Conservation (phyloP, 2,113 vertebrate species). For the Ranitomeya imitator region DNA sequence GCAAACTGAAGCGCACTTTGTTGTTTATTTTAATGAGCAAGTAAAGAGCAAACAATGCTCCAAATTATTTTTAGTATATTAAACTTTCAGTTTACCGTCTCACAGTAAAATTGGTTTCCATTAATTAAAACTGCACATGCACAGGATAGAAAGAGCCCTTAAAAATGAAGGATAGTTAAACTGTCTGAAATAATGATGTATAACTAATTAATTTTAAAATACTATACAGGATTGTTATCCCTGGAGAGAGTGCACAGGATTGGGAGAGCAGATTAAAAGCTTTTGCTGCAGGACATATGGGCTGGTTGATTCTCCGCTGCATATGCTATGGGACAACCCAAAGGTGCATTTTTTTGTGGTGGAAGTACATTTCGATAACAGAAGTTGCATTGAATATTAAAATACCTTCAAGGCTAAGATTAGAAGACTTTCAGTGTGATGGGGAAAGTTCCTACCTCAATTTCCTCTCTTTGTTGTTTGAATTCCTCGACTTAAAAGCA, state of each 20-base stretch:
- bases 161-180: conserved; percentile 44
- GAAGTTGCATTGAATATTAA: conserved; percentile 59
- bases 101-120: conserved; percentile 41
- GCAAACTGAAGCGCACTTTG: neutral
- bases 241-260: conserved; percentile 35
- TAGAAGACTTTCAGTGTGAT: conserved; percentile 41
- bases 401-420: conserved; percentile 56
- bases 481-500: conserved; percentile 28
- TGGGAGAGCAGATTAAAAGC: conserved; percentile 58
- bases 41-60: conserved; percentile 34
- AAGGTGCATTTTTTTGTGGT: conserved; percentile 48
- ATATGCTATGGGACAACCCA: conserved; percentile 58
- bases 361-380: conserved; percentile 54
- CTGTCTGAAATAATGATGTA: conserved; percentile 58
- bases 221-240: conserved; percentile 54
- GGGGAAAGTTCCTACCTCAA: conserved; percentile 29
- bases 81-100: conserved; percentile 29
- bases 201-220: conserved; percentile 59
- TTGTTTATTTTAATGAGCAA: conserved; percentile 40
- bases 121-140: conserved; percentile 49
- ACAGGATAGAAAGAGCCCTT: conserved; percentile 8
- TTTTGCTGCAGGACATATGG: conserved; percentile 58
- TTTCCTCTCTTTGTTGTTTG: conserved; percentile 43
- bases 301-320: conserved; percentile 48
- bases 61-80: conserved; percentile 20